Percentiles rank a stretch among this genome's conserved stretches.
phyloP scores from a whole-genome alignment of 2,113 vertebrate genomes.

The Nasalis larvatus region DNA sequence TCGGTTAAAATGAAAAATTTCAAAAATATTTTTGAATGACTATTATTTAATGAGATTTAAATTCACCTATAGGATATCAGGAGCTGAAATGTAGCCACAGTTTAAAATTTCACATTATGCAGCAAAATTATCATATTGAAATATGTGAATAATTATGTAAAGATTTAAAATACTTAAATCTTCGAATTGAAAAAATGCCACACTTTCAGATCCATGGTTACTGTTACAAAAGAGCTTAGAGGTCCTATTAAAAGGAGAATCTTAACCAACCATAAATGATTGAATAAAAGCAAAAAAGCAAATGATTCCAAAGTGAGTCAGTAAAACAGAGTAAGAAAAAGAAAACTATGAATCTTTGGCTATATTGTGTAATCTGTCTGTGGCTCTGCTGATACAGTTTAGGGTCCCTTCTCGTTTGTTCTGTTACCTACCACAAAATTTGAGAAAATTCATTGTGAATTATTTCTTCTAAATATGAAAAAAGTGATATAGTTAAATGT shows the following conservation, averaged over 20 bases:
- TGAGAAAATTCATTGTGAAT: constrained; percentile 55
- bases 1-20: constrained; percentile 48
- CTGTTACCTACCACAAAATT: not conserved
- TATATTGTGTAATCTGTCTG: not conserved
- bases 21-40: not conserved
- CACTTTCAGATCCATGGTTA: not conserved
- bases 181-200: constrained; percentile 40
- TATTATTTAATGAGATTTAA: constrained; percentile 19
- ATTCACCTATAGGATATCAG: constrained; percentile 12
- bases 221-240: constrained; percentile 25
- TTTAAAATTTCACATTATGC: constrained; percentile 37
- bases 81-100: not conserved
- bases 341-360: not conserved
- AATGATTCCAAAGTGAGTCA: constrained; percentile 20
- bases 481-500: not conserved
- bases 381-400: not conserved
- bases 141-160: constrained; percentile 50
- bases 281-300: constrained; percentile 26
- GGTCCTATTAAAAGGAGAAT: constrained; percentile 31
- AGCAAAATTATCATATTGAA: constrained; percentile 38
- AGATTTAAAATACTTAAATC: constrained; percentile 57
- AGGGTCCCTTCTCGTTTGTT: not conserved
- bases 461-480: constrained; percentile 57
- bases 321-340: not conserved
- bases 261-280: not conserved